These are phyloP conservation scores for Brachyalestes nurse DNA, from an alignment of 2,797 vertebrate species.

Conservation along the genomic window DNA sequence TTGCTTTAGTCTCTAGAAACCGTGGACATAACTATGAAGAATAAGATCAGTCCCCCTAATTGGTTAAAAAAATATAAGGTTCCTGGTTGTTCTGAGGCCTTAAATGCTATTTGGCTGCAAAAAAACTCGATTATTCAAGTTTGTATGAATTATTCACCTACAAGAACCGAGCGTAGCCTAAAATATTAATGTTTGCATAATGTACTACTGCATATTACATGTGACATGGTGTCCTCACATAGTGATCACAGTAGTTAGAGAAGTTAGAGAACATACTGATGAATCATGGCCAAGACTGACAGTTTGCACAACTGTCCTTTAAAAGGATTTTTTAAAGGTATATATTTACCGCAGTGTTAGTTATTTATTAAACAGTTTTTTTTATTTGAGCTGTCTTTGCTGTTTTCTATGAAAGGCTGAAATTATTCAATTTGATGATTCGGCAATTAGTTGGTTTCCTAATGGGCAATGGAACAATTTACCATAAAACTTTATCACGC, in stretches of 20 bases:
- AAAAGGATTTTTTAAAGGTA: too few species aligned
- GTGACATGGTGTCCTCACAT: conserved; percentile 52
- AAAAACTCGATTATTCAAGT: background rate
- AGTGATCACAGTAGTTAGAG: conserved; percentile 46
- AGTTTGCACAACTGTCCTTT: conserved; percentile 22
- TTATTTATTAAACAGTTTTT: too few species aligned
- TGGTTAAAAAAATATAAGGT: background rate
- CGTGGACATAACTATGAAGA: background rate
- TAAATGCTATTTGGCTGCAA: background rate
- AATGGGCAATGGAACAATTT: too few species aligned
- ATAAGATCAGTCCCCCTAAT: background rate
- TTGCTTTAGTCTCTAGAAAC: background rate
- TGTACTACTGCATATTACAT: conserved; percentile 66
- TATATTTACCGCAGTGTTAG: too few species aligned
- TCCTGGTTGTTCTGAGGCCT: background rate
- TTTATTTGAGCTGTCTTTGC: background rate
- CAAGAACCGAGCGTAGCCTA: conserved; percentile 60
- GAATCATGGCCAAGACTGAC: background rate
- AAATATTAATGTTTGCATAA: conserved; percentile 69
- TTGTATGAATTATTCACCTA: conserved; percentile 19
- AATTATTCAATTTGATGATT: too few species aligned
- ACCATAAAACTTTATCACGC: too few species aligned
- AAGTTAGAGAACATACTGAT: background rate
- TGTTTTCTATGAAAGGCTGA: background rate
- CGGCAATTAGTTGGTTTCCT: background rate